A percentile compares a stretch with the other conserved stretches of the same genome.
Conservation (phyloP, 2,888 invertebrate species). For the Laspeyria flexula region DNA sequence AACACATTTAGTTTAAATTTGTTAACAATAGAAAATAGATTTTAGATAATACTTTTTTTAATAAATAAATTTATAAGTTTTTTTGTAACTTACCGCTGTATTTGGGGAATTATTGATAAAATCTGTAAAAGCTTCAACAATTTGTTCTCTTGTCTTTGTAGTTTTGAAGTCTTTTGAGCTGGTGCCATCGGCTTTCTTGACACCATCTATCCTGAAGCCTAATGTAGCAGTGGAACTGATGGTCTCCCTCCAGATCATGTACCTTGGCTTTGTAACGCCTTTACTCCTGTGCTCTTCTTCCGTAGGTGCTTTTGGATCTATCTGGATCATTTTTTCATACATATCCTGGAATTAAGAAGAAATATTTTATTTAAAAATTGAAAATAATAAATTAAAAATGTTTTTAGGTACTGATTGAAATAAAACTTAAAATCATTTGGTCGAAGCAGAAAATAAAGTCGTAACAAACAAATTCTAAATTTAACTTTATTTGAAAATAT, state of each 20-base stretch:
- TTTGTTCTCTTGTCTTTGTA: constrained; percentile 93
- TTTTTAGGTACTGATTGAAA: not conserved
- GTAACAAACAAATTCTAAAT: too few relatives aligned
- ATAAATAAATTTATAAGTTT: not conserved
- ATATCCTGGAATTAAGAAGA: constrained; percentile 89
- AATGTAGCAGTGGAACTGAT: constrained; percentile 98
- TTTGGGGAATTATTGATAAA: constrained; percentile 93
- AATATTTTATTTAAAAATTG: not conserved
- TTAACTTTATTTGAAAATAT: too few relatives aligned
- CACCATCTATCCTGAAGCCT: constrained; percentile 98
- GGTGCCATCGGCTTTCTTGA: constrained; percentile 94
- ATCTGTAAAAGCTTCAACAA: constrained; percentile 92
- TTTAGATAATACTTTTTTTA: too few relatives aligned
- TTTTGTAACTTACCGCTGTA: constrained; percentile 88
- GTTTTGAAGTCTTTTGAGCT: constrained; percentile 98
- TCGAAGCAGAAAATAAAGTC: too few relatives aligned
- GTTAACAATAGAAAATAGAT: too few relatives aligned
- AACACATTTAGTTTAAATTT: too few relatives aligned
- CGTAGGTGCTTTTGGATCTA: constrained; percentile 95
- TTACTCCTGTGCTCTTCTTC: constrained; percentile 95
- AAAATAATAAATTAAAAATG: too few relatives aligned
- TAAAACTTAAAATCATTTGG: too few relatives aligned
- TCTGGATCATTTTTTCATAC: constrained; percentile 99
- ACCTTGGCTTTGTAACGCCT: constrained; percentile 97
- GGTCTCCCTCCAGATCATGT: constrained; percentile 98